These are phyloP conservation scores for Cossypha dichroa DNA, from an alignment of 2,797 vertebrate species.

Conservation along the genomic window DNA sequence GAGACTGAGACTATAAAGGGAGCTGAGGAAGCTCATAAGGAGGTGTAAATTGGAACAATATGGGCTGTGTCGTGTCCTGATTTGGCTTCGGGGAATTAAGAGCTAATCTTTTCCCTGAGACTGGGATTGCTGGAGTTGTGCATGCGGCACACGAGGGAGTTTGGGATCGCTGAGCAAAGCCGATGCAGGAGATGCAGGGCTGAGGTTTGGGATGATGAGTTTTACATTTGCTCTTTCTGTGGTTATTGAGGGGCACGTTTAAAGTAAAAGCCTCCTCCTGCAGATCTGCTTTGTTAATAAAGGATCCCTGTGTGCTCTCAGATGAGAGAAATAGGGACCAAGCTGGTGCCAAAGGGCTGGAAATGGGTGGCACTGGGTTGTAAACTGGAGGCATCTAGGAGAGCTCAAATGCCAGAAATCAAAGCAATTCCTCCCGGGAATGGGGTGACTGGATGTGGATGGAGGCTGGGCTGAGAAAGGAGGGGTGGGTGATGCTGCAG, in stretches of 20 bases:
- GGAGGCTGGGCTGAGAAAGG: neutral
- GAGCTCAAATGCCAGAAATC: neutral
- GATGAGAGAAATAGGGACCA: neutral
- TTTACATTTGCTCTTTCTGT: slow-evolving; percentile 20
- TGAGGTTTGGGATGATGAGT: neutral
- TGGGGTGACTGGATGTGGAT: neutral
- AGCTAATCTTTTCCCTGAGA: slow-evolving; percentile 68
- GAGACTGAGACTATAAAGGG: slow-evolving; percentile 67
- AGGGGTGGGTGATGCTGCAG: rapidly evolving
- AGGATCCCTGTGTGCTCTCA: neutral
- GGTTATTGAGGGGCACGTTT: neutral
- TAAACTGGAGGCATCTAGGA: neutral
- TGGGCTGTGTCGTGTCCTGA: slow-evolving; percentile 69
- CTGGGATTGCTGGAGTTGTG: slow-evolving; percentile 48
- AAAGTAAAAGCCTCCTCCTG: neutral
- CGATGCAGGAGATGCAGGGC: slow-evolving; percentile 14
- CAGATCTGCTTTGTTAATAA: neutral
- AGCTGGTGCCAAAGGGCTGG: neutral
- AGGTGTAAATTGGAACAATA: slow-evolving; percentile 73
- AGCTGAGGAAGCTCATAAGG: slow-evolving; percentile 71
- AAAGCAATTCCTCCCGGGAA: neutral
- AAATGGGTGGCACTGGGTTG: neutral
- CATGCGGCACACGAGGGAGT: slow-evolving; percentile 20
- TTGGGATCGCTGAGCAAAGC: neutral
- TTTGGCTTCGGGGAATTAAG: slow-evolving; percentile 70